Conservation (phyloP, 2,888 invertebrate species). For the Nasonia oneida region DNA sequence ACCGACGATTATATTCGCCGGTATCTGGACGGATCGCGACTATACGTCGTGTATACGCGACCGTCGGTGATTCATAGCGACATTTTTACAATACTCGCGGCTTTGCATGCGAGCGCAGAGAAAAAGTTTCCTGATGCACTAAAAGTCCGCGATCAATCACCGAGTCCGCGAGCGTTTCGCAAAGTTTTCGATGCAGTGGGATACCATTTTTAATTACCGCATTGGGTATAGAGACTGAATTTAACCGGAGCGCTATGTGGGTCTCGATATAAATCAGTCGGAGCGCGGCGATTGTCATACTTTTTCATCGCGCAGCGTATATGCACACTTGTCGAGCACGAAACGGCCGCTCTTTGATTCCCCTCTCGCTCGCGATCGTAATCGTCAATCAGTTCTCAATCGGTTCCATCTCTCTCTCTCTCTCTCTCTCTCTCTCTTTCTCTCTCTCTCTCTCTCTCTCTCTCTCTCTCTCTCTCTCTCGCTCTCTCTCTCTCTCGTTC, state of each 20-base stretch:
- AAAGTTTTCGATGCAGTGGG: not conserved
- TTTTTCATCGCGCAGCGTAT: not conserved
- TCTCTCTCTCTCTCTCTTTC: too few species aligned
- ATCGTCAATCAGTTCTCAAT: conserved; percentile 40
- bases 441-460: too few species aligned
- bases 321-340: not conserved
- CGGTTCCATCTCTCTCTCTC: not conserved
- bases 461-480: too few species aligned
- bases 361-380: conserved; percentile 18
- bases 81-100: not conserved
- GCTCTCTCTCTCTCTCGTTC: not conserved
- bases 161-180: not conserved
- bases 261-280: not conserved
- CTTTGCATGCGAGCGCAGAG: not conserved
- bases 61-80: not conserved
- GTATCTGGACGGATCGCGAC: not conserved
- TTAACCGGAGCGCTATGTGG: not conserved
- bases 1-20: not conserved
- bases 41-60: not conserved
- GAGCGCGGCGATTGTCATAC: not conserved
- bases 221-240: not conserved
- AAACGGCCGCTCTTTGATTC: conserved; percentile 7
- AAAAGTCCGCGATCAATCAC: not conserved
- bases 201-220: conserved; percentile 16
- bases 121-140: not conserved